A percentile compares a stretch with the other conserved stretches of the same genome.
These are phyloP conservation scores for Nemurella pictetii DNA, from an alignment of 2,888 invertebrate genomes.

Conservation along the genomic window DNA sequence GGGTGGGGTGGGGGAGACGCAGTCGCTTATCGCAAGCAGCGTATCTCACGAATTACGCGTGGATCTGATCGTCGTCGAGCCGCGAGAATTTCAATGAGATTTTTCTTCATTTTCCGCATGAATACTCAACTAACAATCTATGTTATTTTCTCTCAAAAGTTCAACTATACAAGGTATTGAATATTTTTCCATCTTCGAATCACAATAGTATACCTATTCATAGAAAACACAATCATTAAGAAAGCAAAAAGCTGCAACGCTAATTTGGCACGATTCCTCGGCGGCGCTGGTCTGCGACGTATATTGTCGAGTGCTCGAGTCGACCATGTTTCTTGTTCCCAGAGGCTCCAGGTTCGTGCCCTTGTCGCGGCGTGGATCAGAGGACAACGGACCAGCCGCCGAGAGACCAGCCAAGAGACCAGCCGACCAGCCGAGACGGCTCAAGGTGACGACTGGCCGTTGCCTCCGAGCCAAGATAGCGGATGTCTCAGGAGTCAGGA, in stretches of 20 bases:
- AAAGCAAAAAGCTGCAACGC: neutral
- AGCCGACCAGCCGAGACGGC: neutral
- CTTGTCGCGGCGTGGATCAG: neutral
- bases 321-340: neutral
- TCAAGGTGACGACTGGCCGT: neutral
- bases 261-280: neutral
- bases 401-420: too few relatives aligned
- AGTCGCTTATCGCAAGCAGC: neutral
- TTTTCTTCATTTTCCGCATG: constrained; percentile 1
- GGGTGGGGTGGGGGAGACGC: neutral
- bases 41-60: neutral
- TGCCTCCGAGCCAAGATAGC: neutral
- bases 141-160: neutral
- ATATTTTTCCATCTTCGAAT: neutral
- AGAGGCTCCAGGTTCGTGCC: constrained; percentile 18
- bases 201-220: too few relatives aligned
- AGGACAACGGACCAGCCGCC: neutral
- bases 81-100: neutral
- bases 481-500: too few relatives aligned
- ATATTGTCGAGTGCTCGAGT: neutral
- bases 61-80: neutral
- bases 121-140: constrained; percentile 11
- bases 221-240: neutral
- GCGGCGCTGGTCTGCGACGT: neutral
- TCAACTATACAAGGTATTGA: neutral